Evolutionary conservation across 2,797 vertebrate genomes (phyloP), one percentile per base, ranked within the genome.

Genomic region (Poeciliopsis infans): DNA sequence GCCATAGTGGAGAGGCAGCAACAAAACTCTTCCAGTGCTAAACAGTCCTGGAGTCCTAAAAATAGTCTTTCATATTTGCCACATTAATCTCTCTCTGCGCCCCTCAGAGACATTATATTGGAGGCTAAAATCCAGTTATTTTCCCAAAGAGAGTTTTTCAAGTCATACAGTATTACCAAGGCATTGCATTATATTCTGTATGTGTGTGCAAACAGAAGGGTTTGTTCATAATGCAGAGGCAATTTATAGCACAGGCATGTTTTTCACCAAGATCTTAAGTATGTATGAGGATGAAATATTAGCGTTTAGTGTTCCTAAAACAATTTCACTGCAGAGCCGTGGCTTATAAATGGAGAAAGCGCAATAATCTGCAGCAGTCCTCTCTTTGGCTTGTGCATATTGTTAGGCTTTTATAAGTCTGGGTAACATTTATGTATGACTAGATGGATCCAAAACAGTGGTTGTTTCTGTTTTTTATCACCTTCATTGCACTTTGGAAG

Each of bases 1-100:
- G 77, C 82, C 76, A 85, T 82, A 86, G 70, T 86, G 82, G 81
- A 78, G 78, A 43, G 79, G 83, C 85, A 87, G 90, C 79, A 85
- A 90, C 79, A 75, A 86, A 76, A 91, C 86, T 85, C 87, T 88
- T 74, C 93, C 78, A 85, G 87, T 89, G 82, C 84, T 83, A 85
- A 91, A 92, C 82, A 91, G 90, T 94, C 87, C 83, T 73, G 66
- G 74, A 80, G 79, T 78, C 68, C 92, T 95, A 95, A 95, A 95
- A 95, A 95, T 94, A 95, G 89, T 82, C 53, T 78, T 74, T 90
- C 87, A 94, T 95, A 95, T 96, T 94, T 94, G 93, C 91, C 75
- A 85, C 94, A 95, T 95, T 95, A 87, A 95, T 95, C 94, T 95
- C 90, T 77, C 80, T 79, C 80, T 78, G 25, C 53, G 66, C 86